Percentiles rank a stretch among this genome's conserved stretches.
These are phyloP conservation scores for Zelleria hepariella DNA, from an alignment of 2,888 invertebrate species.

Conservation along the genomic window DNA sequence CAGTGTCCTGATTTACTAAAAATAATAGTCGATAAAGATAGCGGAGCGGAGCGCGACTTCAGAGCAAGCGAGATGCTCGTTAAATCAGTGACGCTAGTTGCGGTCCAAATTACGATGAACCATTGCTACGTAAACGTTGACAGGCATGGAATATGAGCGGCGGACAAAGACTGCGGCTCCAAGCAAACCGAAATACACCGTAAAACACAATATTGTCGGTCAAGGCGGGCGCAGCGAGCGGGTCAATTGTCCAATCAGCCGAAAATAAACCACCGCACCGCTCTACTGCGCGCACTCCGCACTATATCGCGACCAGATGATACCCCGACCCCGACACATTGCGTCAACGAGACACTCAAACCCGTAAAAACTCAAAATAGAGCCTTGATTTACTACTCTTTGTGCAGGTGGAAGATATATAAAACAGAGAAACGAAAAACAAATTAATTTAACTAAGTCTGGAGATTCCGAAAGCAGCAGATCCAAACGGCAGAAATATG, in stretches of 20 bases:
- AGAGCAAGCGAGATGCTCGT: not conserved
- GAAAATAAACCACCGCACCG: not conserved
- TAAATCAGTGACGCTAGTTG: not conserved
- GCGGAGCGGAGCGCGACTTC: not conserved
- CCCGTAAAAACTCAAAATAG: not conserved
- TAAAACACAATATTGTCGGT: slow-evolving; percentile 1
- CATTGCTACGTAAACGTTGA: not conserved
- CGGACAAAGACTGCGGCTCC: not conserved
- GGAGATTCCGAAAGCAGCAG: not conserved
- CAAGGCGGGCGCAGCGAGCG: not conserved
- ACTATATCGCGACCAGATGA: not conserved
- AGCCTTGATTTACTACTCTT: not conserved
- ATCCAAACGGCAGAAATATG: not conserved
- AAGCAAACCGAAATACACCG: not conserved
- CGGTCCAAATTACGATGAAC: too few species aligned
- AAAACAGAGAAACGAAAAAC: not conserved
- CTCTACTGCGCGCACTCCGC: not conserved
- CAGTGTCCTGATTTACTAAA: not conserved
- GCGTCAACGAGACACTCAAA: not conserved
- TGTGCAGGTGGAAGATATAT: not conserved
- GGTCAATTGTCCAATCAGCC: slow-evolving; percentile 1
- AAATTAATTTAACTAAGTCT: not conserved
- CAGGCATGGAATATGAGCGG: not conserved
- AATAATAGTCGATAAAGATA: not conserved
- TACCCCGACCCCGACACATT: not conserved